Evolutionary conservation across 2,797 vertebrate species (phyloP).

Genomic region (Clarias laeviceps): DNA sequence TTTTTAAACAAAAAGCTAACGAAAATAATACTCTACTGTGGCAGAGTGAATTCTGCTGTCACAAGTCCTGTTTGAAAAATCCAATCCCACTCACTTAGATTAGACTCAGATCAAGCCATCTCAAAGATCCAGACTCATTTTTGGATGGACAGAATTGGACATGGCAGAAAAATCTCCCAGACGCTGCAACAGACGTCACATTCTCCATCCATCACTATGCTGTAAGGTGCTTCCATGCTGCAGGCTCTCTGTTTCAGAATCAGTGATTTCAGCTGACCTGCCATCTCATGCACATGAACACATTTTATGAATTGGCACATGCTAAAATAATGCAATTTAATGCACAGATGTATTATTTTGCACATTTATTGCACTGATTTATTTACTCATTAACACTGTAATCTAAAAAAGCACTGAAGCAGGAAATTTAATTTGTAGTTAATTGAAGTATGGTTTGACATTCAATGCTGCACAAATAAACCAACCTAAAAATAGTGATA

Average conservation of each 20-base stretch:
- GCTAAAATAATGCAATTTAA: slow-evolving; percentile 2
- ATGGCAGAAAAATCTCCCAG: neutral
- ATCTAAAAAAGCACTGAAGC: slow-evolving; percentile 5
- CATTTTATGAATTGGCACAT: neutral
- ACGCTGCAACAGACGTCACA: neutral
- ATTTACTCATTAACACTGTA: slow-evolving; percentile 16
- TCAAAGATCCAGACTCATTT: neutral
- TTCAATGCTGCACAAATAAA: neutral
- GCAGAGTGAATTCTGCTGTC: neutral
- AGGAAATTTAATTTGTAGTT: slow-evolving; percentile 12
- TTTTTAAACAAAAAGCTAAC: neutral
- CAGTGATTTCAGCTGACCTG: neutral
- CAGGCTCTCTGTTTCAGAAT: neutral
- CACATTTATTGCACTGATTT: neutral
- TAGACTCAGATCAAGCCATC: neutral
- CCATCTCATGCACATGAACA: neutral
- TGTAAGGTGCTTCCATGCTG: neutral
- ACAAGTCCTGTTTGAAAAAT: neutral
- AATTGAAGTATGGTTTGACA: neutral
- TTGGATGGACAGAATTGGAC: neutral
- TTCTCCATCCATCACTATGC: neutral
- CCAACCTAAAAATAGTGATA: neutral
- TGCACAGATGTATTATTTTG: neutral
- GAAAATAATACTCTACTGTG: neutral
- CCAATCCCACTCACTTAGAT: neutral